Evolutionary conservation across 1,140 invertebrate genomes (phyloP), one percentile per base, ranked within the genome.

Genomic region (Apocrypta bakeri): DNA sequence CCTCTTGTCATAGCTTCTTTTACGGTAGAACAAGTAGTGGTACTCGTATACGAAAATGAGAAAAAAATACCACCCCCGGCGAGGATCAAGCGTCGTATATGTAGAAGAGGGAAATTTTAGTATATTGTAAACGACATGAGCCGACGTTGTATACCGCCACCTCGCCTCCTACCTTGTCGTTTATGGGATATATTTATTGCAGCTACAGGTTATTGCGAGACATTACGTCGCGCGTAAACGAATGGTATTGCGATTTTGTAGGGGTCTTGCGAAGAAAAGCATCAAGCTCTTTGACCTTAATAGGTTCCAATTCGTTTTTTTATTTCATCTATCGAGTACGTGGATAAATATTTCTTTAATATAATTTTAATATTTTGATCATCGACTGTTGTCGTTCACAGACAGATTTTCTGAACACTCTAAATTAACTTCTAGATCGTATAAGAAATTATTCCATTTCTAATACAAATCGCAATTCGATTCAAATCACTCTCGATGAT

Each of bases 141-240:
- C 33, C 33, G 31, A 68, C 21, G 63, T 21, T 33, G 17, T 68
- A 66, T 17, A 17, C 6, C 17, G 48, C n/a, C 7, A 6, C 21
- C 21, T 0, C 63, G 25, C 2, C 63, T 8, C 8, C 24, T 11
- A 25, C 14, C 63, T 29, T 29, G 12, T 3, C 9, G 63, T 42
- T 66, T 68, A 68, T 27, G n/a, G 24, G 37, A 78, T 42, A n/a
- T n/a, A 66, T 66, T 77, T 77, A 66, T 66, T 29, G 33, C 75
- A 25, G 75, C 75, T 69, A 69, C 64, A 69, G 14, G 40, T 56
- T 79, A 79, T 69, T 68, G 17, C 24, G 24, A 29, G 76, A 17
- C n/a, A 66, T 77, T 77, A 77, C 2, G 29, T 6, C 12, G 25
- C 1, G 40, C 42, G 40, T 74, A 64, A 76, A 76, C 56, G 29